phyloP scores from a whole-genome alignment of 2,888 invertebrate genomes.

The Melipona beecheii region DNA sequence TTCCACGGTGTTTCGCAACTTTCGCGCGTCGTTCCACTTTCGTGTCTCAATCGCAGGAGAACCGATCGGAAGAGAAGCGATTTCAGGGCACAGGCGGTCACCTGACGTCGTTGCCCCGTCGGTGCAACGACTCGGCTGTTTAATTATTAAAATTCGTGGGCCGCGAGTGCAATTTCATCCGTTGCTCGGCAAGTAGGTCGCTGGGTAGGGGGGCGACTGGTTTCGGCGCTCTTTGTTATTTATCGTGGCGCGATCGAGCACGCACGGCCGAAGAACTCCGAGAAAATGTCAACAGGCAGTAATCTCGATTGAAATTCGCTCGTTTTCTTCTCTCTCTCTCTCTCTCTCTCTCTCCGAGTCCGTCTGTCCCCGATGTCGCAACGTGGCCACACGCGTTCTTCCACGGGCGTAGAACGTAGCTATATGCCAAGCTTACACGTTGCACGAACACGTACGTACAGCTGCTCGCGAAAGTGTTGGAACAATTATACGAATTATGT shows the following conservation, averaged over 20 bases:
- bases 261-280: slow-evolving; percentile 32
- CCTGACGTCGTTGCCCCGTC: no score
- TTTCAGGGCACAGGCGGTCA: no score
- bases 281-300: slow-evolving; percentile 39
- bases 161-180: slow-evolving; percentile 56
- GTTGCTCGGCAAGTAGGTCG: slow-evolving; percentile 67
- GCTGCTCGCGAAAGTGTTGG: no score
- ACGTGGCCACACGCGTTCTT: neutral
- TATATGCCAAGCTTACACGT: no score
- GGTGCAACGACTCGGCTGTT: slow-evolving; percentile 30
- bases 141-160: slow-evolving; percentile 71
- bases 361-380: slow-evolving; percentile 3
- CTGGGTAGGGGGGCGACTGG: slow-evolving; percentile 44
- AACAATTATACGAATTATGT: no score
- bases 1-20: no score
- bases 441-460: no score
- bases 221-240: slow-evolving; percentile 58
- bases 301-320: slow-evolving; percentile 27
- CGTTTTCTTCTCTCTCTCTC: neutral
- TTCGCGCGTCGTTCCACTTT: no score
- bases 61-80: neutral
- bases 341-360: neutral
- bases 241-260: slow-evolving; percentile 39
- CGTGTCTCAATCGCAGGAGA: neutral
- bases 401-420: neutral